Percentiles rank a stretch among this genome's conserved stretches.
These are phyloP conservation scores for Kryptolebias marmoratus DNA, from an alignment of 2,113 vertebrate genomes.

Conservation along the genomic window DNA sequence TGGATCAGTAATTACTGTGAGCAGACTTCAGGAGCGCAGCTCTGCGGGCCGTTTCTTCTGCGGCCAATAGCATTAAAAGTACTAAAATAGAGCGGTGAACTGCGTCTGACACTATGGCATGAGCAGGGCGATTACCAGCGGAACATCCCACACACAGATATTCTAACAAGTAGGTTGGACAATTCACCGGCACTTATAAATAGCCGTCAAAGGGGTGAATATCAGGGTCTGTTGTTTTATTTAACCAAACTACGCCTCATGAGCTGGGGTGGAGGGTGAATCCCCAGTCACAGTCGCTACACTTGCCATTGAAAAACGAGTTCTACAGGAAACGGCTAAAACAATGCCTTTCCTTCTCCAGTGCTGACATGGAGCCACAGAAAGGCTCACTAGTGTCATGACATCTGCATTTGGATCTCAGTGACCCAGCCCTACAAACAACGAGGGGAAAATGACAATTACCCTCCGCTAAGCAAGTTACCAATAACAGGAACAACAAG, in stretches of 20 bases:
- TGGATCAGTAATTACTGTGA: background rate
- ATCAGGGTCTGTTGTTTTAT: conserved; percentile 12
- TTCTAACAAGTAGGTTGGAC: conserved; percentile 41
- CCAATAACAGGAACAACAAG: conserved; percentile 9
- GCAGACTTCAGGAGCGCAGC: background rate
- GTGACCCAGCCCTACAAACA: conserved; percentile 3
- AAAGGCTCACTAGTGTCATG: conserved; percentile 43
- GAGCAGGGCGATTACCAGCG: conserved; percentile 22
- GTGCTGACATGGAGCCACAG: conserved; percentile 35
- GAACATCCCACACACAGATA: conserved; percentile 31
- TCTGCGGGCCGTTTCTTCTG: conserved; percentile 1
- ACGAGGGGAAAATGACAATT: background rate
- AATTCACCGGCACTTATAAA: conserved; percentile 45
- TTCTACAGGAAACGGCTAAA: conserved; percentile 74
- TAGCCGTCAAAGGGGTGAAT: conserved; percentile 2
- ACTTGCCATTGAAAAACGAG: conserved; percentile 65
- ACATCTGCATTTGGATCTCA: conserved; percentile 39
- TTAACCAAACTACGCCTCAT: background rate
- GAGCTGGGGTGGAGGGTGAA: conserved; percentile 12
- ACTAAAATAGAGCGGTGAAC: conserved; percentile 26
- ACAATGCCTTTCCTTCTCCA: conserved; percentile 59
- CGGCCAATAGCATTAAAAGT: conserved; percentile 7
- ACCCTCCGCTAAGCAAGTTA: background rate
- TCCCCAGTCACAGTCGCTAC: conserved; percentile 32
- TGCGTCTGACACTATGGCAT: conserved; percentile 25